Evolutionary conservation across 2,113 vertebrate species (phyloP), one percentile per base, ranked within the genome.

Genomic region (Menidia beryllina): DNA sequence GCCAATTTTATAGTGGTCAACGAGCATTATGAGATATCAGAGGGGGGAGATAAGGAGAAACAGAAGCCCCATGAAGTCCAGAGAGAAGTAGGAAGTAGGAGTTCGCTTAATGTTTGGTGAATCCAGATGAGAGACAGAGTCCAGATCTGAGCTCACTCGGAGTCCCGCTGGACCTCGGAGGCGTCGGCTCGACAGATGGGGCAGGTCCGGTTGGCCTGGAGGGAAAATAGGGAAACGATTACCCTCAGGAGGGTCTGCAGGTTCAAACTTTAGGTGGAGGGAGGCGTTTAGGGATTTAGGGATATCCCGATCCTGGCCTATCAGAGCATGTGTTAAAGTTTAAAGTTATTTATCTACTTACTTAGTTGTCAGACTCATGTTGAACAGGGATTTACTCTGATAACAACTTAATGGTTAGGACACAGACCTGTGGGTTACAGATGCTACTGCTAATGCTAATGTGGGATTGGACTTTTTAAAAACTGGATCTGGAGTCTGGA

Each of bases 121-220:
- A 74, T 77, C 67, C 76, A 77, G 52, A 64, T 39, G 11, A 25
- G 49, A 73, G 68, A 36, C 23, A 11, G 55, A 47, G 55, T 27
- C 86, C 84, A 85, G 86, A 89, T 91, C 87, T 82, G 81, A 81
- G 84, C 91, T 98, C 94, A 98, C 94, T 99, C 97, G 39, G 96
- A 97, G 95, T 99, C 97, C 87, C 97, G 95, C 88, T 98, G 97
- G 73, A 97, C 96, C 93, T 98, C 97, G 0, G 96, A 99, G 80
- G 97, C 96, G 84, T 99, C 97, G 65, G 97, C 97, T 94, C 97
- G 94, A 87, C 97, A 99, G 89, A 99, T 98, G 0, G 97, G 97
- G 87, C 97, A 99, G 72, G 97, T 99, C 77, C 97, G 94, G 91
- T 99, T 99, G 54, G 96, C 96, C 97, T 98, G 86, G 50, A 88